Evolutionary conservation across 1,140 invertebrate species (phyloP).

Genomic region (Odontomachus brunneus): DNA sequence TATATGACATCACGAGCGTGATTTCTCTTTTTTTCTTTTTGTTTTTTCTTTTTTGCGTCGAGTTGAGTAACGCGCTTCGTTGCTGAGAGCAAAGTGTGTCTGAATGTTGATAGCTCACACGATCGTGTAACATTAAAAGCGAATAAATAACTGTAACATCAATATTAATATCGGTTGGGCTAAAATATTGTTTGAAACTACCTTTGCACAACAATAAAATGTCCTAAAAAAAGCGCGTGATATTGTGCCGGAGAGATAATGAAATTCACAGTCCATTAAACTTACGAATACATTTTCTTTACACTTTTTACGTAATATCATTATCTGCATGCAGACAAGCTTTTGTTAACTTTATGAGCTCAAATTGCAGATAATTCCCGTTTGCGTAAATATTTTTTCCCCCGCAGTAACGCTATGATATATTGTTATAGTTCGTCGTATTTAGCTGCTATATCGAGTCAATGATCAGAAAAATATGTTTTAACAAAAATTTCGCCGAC

Average conservation of each 20-base stretch:
- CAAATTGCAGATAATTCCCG: not conserved
- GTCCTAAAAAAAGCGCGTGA: not conserved
- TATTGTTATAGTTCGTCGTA: not conserved
- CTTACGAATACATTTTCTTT: not conserved
- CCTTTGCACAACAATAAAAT: constrained; percentile 8
- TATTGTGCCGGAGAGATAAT: not conserved
- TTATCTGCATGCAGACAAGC: not conserved
- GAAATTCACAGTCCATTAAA: not conserved
- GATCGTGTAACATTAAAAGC: too few species aligned
- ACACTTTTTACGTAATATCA: not conserved
- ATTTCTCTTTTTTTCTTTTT: not conserved
- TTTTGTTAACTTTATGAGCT: constrained; percentile 7
- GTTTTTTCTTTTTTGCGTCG: not conserved
- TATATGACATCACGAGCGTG: not conserved
- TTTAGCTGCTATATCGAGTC: not conserved
- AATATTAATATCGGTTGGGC: not conserved
- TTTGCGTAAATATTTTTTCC: not conserved
- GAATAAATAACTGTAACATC: constrained; percentile 29
- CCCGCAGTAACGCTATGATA: not conserved
- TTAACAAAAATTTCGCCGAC: not conserved
- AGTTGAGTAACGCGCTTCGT: constrained; percentile 29
- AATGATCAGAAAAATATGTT: not conserved
- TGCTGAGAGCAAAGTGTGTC: not conserved
- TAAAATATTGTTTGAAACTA: constrained; percentile 11
- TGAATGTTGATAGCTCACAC: constrained; percentile 18